Conservation (phyloP, 1,140 invertebrate genomes). For the Caenorhabditis remanei region DNA sequence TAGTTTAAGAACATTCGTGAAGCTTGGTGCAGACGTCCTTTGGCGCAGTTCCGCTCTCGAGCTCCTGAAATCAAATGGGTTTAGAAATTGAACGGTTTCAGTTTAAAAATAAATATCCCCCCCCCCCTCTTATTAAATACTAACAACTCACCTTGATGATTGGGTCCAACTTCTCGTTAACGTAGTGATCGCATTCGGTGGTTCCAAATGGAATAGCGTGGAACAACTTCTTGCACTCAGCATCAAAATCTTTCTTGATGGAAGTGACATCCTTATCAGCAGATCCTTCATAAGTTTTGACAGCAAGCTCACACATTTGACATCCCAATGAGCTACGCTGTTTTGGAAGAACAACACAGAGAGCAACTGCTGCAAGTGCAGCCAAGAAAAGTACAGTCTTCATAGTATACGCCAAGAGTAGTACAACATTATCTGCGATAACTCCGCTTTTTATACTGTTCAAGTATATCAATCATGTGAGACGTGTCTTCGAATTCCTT, state of each 20-base stretch:
- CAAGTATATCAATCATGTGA: not conserved
- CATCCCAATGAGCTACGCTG: constrained; percentile 35
- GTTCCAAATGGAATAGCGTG: constrained; percentile 20
- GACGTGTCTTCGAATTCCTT: constrained; percentile 10
- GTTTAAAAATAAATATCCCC: too few species aligned
- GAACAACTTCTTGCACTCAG: constrained; percentile 53
- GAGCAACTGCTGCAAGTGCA: constrained; percentile 2
- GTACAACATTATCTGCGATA: not conserved
- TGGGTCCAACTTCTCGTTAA: constrained; percentile 47
- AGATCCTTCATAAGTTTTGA: constrained; percentile 38
- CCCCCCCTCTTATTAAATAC: too few species aligned
- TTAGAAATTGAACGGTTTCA: not conserved
- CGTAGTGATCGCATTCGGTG: constrained; percentile 35
- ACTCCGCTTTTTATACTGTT: constrained; percentile 7
- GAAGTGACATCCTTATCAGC: constrained; percentile 38
- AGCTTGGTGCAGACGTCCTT: constrained; percentile 59
- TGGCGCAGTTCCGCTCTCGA: constrained; percentile 61
- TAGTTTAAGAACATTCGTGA: constrained; percentile 6
- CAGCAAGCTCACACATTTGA: constrained; percentile 38
- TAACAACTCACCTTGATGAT: constrained; percentile 29
- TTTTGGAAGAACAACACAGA: constrained; percentile 6
- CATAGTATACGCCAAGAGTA: not conserved
- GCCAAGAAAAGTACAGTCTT: constrained; percentile 13
- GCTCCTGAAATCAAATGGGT: constrained; percentile 34
- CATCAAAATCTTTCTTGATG: constrained; percentile 33